phyloP scores from a whole-genome alignment of 2,888 invertebrate species.

The Drosophila niveifrons region DNA sequence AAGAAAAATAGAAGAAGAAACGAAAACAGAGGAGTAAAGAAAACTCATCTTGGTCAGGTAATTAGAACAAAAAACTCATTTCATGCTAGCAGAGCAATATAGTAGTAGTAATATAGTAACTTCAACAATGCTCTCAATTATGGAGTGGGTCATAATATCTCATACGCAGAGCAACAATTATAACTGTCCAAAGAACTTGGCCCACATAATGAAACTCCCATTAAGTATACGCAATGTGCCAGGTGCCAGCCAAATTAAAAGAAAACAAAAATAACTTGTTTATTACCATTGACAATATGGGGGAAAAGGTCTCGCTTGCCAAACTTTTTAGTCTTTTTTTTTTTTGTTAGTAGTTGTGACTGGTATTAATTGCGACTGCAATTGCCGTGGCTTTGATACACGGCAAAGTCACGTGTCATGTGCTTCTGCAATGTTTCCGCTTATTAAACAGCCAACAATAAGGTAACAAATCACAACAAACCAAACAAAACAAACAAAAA shows the following conservation, averaged over 20 bases:
- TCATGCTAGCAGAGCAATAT: conserved; percentile 35
- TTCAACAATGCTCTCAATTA: conserved; percentile 29
- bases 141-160: conserved; percentile 5
- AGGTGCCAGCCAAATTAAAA: conserved; percentile 1
- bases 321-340: conserved; percentile 13
- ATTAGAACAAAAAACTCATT: conserved; percentile 64
- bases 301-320: conserved; percentile 48
- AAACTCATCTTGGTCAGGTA: conserved; percentile 51
- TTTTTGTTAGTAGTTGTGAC: not conserved
- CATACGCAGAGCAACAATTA: conserved; percentile 10
- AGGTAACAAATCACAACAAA: conserved; percentile 41
- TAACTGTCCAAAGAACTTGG: conserved; percentile 18
- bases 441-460: conserved; percentile 56
- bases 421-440: conserved; percentile 56
- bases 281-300: conserved; percentile 50
- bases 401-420: conserved; percentile 20
- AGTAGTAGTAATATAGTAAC: not conserved
- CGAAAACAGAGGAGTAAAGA: conserved; percentile 10
- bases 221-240: conserved; percentile 22
- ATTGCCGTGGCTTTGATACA: too few species aligned
- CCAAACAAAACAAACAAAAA: conserved; percentile 22
- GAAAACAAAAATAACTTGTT: conserved; percentile 27
- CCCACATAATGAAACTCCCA: conserved; percentile 19
- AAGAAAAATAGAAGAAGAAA: conserved; percentile 6
- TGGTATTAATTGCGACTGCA: conserved; percentile 20